Conservation (phyloP, 1,140 invertebrate species). For the Grapholita molesta region DNA sequence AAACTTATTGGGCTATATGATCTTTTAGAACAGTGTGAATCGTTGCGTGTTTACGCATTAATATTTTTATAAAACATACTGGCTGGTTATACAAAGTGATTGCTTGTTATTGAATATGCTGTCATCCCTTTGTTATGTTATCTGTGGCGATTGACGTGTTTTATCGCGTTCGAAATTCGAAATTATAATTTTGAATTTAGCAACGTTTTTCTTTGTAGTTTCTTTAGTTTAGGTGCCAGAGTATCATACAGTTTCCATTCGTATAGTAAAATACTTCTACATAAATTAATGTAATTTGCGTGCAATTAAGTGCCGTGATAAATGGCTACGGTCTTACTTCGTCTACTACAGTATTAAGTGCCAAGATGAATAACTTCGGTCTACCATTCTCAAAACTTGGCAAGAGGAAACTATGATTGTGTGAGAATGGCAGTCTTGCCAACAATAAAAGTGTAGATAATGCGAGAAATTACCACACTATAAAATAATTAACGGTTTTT, state of each 20-base stretch:
- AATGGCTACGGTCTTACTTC: neutral
- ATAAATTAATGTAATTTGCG: no score
- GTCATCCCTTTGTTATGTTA: neutral
- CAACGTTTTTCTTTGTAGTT: no score
- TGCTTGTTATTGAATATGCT: neutral
- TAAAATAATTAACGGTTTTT: no score
- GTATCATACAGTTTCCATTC: no score
- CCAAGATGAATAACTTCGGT: neutral
- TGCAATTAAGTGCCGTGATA: neutral
- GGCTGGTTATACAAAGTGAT: neutral
- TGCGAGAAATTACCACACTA: no score
- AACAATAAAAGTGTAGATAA: neutral
- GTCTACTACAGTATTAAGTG: neutral
- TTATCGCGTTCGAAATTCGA: neutral
- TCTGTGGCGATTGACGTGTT: neutral
- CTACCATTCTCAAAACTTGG: neutral
- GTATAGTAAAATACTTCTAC: no score
- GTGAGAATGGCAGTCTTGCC: neutral
- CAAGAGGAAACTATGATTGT: neutral
- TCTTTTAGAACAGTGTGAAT: neutral
- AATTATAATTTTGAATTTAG: neutral
- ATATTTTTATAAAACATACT: neutral
- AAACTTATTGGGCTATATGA: neutral
- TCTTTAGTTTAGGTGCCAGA: neutral
- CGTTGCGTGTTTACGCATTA: constrained; percentile 10